A percentile compares a stretch with the other conserved stretches of the same genome.
Conservation (phyloP, 37 sponge, comb jelly and placozoan genomes). For the Beroe forskalii region DNA sequence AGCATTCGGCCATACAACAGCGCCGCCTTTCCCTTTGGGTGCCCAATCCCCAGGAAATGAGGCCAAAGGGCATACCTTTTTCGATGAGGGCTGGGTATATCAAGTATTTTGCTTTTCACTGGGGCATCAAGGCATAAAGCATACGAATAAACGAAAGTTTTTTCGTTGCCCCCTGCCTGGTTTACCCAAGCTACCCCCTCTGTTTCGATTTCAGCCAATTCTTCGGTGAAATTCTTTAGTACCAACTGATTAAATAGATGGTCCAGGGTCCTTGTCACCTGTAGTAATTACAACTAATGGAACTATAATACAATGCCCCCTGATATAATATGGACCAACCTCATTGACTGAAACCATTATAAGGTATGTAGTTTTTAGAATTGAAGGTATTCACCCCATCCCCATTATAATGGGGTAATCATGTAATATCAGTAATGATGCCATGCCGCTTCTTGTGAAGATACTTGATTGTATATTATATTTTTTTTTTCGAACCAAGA, state of each 20-base stretch:
- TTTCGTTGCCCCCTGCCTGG: not conserved
- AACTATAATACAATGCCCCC: too few species aligned
- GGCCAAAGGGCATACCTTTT: not conserved
- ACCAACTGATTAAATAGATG: not conserved
- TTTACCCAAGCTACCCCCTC: not conserved
- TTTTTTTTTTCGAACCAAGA: too few species aligned
- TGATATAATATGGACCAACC: too few species aligned
- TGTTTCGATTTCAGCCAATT: not conserved
- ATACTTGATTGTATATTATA: too few species aligned
- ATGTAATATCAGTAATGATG: too few species aligned
- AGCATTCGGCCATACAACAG: not conserved
- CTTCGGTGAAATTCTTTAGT: not conserved
- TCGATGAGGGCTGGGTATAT: not conserved
- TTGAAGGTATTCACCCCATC: too few species aligned
- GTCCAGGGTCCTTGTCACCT: too few species aligned
- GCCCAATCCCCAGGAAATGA: not conserved
- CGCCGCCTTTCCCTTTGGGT: conserved; percentile 13
- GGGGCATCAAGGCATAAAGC: conserved; percentile 8
- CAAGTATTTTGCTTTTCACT: not conserved
- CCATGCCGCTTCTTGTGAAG: too few species aligned
- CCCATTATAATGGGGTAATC: too few species aligned
- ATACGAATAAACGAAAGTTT: not conserved
- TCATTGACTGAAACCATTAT: too few species aligned
- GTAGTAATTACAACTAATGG: too few species aligned
- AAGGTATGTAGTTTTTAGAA: too few species aligned